Conservation (phyloP, 2,888 invertebrate species). For the Pristionchus exspectatus region DNA sequence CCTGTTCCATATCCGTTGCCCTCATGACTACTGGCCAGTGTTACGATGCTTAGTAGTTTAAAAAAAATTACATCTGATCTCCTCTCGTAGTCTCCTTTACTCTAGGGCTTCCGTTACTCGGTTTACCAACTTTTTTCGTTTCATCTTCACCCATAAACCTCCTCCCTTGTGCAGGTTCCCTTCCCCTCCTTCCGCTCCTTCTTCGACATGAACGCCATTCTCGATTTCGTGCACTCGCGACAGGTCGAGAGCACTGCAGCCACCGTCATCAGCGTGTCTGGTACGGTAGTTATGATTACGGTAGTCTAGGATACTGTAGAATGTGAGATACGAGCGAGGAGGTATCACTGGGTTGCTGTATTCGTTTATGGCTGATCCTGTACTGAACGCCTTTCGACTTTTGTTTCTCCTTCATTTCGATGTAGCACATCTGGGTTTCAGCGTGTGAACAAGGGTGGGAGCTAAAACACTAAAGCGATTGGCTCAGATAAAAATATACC, state of each 20-base stretch:
- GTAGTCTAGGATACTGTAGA: neutral
- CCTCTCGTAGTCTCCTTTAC: no score
- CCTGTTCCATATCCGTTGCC: no score
- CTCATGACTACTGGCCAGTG: no score
- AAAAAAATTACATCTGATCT: no score
- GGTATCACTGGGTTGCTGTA: neutral
- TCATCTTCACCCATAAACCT: neutral
- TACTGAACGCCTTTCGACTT: no score
- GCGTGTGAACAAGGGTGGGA: neutral
- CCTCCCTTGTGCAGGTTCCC: neutral
- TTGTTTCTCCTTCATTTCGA: neutral
- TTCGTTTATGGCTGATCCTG: neutral
- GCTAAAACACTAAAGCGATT: neutral
- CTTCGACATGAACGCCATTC: slow-evolving; percentile 68
- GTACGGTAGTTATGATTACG: slow-evolving; percentile 56
- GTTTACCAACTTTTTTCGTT: neutral
- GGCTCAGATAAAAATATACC: neutral
- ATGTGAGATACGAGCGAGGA: no score
- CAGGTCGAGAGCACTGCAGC: slow-evolving; percentile 73
- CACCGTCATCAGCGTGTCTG: slow-evolving; percentile 69
- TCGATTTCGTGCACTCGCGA: slow-evolving; percentile 75
- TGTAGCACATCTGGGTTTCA: neutral
- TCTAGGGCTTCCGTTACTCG: no score
- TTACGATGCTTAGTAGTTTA: no score
- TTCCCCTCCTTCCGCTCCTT: slow-evolving; percentile 63